phyloP scores from a whole-genome alignment of 2,888 invertebrate genomes.

The Antheraea assamensis region DNA sequence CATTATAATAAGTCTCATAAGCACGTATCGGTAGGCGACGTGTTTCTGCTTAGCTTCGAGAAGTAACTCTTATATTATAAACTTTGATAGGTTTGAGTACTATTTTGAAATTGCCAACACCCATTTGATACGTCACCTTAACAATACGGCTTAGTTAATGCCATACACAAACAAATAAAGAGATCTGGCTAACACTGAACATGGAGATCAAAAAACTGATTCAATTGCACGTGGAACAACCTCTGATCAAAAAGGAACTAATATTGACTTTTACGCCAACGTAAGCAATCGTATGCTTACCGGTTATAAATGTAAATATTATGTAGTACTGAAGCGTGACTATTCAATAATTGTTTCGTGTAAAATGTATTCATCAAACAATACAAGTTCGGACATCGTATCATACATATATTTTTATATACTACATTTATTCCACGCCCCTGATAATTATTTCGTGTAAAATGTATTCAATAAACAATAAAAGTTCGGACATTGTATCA shows the following conservation, averaged over 20 bases:
- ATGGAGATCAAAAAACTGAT: background rate
- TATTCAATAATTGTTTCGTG: background rate
- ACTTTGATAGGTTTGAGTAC: background rate
- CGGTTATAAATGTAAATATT: background rate
- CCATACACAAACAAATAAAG: background rate
- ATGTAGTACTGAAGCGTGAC: background rate
- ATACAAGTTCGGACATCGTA: background rate
- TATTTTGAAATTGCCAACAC: background rate
- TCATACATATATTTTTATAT: background rate
- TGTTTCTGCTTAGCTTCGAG: background rate
- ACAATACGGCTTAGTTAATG: background rate
- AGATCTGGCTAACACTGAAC: background rate
- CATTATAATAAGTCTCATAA: no score
- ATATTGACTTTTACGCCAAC: conserved; percentile 1
- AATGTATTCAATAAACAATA: background rate
- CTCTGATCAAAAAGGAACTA: background rate
- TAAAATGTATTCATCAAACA: background rate
- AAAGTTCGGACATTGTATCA: background rate
- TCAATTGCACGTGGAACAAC: background rate
- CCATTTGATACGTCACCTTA: no score
- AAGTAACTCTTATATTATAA: background rate
- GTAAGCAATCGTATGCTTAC: background rate
- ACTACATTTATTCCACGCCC: no score
- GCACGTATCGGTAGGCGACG: background rate
- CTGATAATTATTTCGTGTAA: no score